Percentiles rank a stretch among this genome's conserved stretches.
Conservation (phyloP, 2,113 vertebrate genomes). For the Rhynchomys soricoides region DNA sequence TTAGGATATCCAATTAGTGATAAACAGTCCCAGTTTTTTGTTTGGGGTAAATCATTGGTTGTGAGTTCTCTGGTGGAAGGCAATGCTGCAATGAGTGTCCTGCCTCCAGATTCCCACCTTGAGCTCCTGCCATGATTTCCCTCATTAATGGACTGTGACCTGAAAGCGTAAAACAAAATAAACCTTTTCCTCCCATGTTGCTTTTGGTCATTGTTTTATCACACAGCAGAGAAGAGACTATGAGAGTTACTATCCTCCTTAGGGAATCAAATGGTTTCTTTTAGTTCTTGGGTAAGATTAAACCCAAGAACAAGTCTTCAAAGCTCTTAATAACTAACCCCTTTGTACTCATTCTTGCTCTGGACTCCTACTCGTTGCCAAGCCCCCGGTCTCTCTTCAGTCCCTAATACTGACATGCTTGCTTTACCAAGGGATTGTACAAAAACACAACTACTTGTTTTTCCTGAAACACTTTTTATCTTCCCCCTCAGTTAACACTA, state of each 20-base stretch:
- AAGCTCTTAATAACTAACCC: background rate
- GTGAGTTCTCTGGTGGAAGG: background rate
- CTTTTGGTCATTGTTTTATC: background rate
- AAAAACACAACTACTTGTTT: background rate
- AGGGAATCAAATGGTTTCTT: background rate
- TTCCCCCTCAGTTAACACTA: background rate
- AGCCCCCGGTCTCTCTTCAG: background rate
- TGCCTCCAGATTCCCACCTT: background rate
- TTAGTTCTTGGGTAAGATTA: background rate
- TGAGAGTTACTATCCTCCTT: background rate
- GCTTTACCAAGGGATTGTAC: background rate
- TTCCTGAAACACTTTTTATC: background rate
- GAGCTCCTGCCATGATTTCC: background rate
- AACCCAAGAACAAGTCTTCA: background rate
- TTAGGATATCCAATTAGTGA: background rate
- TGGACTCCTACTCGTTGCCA: background rate
- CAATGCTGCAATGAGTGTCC: background rate
- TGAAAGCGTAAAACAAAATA: background rate
- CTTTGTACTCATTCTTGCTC: background rate
- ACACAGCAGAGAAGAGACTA: background rate
- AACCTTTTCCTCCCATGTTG: background rate
- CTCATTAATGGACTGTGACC: background rate
- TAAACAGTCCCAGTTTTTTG: background rate
- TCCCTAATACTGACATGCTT: background rate
- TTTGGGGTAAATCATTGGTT: background rate